Percentiles rank a stretch among this genome's conserved stretches.
Evolutionary conservation across 2,888 invertebrate species (phyloP).

Genomic region (Eulithis prunata): DNA sequence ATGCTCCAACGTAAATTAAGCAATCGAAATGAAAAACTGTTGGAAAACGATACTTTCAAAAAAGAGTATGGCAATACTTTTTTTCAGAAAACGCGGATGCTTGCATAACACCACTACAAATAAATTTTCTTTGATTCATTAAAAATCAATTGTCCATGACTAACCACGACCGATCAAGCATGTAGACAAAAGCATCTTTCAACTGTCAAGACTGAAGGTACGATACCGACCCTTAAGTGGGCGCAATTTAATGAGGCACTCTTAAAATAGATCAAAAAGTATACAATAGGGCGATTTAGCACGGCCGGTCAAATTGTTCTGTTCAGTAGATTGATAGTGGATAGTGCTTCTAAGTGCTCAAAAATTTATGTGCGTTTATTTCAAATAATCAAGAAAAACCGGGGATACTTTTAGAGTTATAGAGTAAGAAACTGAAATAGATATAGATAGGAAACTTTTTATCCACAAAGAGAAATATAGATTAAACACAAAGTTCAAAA

Average conservation of each 20-base stretch:
- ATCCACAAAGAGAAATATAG: too few species aligned
- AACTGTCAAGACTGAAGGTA: constrained; percentile 64
- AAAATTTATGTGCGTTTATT: constrained; percentile 9
- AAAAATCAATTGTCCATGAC: constrained; percentile 8
- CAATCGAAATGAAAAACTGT: too few species aligned
- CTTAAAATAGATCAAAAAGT: constrained; percentile 46
- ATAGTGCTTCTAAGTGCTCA: constrained; percentile 25
- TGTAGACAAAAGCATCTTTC: constrained; percentile 56
- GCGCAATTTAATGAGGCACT: constrained; percentile 40
- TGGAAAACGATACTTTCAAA: too few species aligned
- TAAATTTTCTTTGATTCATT: not conserved
- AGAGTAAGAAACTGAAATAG: too few species aligned
- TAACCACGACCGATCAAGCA: constrained; percentile 5
- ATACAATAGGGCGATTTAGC: constrained; percentile 34
- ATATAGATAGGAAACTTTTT: too few species aligned
- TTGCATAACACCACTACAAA: too few species aligned
- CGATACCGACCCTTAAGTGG: constrained; percentile 50
- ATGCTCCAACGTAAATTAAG: too few species aligned
- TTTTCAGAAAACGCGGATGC: too few species aligned
- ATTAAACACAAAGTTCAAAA: too few species aligned
- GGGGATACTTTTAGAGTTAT: too few species aligned
- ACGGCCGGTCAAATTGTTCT: constrained; percentile 34
- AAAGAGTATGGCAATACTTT: too few species aligned
- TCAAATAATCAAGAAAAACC: not conserved
- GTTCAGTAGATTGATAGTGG: constrained; percentile 37